Base-by-base conservation (phyloP, 2,888 invertebrate species). In the Heliconius erato region DNA sequence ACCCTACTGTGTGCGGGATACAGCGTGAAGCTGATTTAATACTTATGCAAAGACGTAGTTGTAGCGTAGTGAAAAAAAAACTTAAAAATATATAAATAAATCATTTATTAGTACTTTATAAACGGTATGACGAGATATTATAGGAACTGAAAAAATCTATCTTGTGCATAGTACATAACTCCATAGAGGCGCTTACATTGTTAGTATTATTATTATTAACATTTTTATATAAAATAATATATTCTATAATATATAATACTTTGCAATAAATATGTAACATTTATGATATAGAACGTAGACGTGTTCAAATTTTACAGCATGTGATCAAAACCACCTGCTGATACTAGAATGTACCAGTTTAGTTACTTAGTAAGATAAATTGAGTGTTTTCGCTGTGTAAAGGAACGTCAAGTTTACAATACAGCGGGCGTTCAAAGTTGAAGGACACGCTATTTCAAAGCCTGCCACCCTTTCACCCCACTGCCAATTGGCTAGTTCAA, bases 381-480 rank as follows among this genome's bases (percentile, higher is more conserved):
- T 59, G 69, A 77, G 81, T 69, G 79, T 81, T 83, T 82, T 81
- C 82, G 81, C 81, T 54, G 81, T 81, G 81, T 67, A 84, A 83
- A 79, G 84, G 86, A 86, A 89, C 85, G 87, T 86, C 85, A 88
- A 87, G 84, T 88, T 88, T 87, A 91, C 89, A 92, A 92, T 90
- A 89, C 89, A 74, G 68, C 54, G 80, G 84, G 79, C 79, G 85
- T 85, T 89, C 90, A 91, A 91, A 91, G 90, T 78, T 78, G 78
- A 78, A 78, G 78, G 78, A 78, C 78, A 78, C 49, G 49, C 28
- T 49, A 67, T 78, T 78, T 44, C 78, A 44, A 78, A 78, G 78
- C 49, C 67, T 49, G 86, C 87, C 88, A 87, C 85, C 85, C 86
- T 86, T 89, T 87, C 87, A 87, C 81, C 68, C 81, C 76, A 69